Conservation (phyloP, 2,888 invertebrate genomes). For the Scaptomyza reducta region DNA sequence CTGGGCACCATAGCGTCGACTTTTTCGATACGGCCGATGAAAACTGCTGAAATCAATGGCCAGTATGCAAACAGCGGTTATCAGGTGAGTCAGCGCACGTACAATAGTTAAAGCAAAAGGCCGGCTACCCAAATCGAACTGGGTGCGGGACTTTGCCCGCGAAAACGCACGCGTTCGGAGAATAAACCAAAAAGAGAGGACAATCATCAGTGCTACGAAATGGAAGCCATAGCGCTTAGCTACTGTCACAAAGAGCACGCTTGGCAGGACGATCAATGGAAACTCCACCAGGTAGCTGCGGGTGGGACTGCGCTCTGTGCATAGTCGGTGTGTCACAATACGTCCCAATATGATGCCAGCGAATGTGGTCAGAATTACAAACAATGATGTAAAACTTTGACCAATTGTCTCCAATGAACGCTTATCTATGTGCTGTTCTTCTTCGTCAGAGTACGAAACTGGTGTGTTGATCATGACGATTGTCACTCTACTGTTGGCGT, state of each 20-base stretch:
- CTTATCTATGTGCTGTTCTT: conserved; percentile 38
- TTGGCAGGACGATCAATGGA: conserved; percentile 85
- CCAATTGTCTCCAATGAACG: conserved; percentile 57
- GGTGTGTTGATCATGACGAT: conserved; percentile 43
- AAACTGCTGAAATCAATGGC: conserved; percentile 97
- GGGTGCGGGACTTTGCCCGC: conserved; percentile 43
- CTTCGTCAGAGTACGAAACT: background rate
- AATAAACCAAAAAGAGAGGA: conserved; percentile 36
- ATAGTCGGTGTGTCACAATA: conserved; percentile 38
- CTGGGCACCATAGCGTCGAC: conserved; percentile 92
- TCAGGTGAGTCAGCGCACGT: conserved; percentile 89
- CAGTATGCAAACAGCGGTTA: conserved; percentile 93
- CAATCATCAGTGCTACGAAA: conserved; percentile 38
- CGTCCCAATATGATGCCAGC: conserved; percentile 68
- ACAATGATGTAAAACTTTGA: conserved; percentile 59
- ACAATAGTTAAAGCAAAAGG: conserved; percentile 87
- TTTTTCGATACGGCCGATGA: conserved; percentile 94
- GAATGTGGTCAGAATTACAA: conserved; percentile 70
- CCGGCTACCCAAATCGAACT: conserved; percentile 66
- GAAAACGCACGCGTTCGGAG: conserved; percentile 26
- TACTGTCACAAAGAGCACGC: conserved; percentile 86
- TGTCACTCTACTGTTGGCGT: conserved; percentile 36
- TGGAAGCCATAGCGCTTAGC: conserved; percentile 82
- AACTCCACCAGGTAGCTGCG: conserved; percentile 85
- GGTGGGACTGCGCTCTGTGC: conserved; percentile 8